Percentiles rank a stretch among this genome's conserved stretches.
phyloP scores from a whole-genome alignment of 2,797 vertebrate species.

The Sebastiscus tertius region DNA sequence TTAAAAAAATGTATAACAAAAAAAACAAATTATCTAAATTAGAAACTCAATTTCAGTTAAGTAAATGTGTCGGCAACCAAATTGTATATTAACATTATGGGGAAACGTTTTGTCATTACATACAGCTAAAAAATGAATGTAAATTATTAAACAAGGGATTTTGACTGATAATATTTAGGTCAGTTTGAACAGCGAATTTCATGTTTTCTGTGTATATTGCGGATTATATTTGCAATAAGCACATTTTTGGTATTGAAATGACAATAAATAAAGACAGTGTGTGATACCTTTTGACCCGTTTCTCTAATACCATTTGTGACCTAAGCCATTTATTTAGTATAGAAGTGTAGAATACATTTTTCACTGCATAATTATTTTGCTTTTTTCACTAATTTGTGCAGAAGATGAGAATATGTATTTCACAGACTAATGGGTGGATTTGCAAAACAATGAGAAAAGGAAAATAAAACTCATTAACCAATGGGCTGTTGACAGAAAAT shows the following conservation, averaged over 20 bases:
- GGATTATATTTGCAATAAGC: background rate
- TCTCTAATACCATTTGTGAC: conserved; percentile 4
- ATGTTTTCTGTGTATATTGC: background rate
- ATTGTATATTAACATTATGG: background rate
- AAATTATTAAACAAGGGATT: background rate
- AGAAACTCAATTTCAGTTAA: background rate
- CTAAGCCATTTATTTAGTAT: background rate
- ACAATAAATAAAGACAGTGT: background rate
- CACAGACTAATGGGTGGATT: conserved; percentile 6
- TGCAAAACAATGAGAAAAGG: background rate
- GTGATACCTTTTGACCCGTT: background rate
- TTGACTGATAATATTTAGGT: background rate
- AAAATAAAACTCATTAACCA: background rate
- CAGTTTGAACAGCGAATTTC: background rate
- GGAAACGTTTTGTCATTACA: background rate
- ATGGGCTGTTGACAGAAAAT: background rate
- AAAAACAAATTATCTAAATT: background rate
- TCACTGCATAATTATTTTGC: background rate
- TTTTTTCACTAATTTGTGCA: background rate
- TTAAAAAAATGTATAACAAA: background rate
- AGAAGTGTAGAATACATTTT: background rate
- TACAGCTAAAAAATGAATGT: background rate
- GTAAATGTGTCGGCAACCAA: background rate
- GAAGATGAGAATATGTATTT: background rate
- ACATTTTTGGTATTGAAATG: background rate